Evolutionary conservation across 2,113 vertebrate species (phyloP), one percentile per base, ranked within the genome.

Genomic region (Nibea albiflora): DNA sequence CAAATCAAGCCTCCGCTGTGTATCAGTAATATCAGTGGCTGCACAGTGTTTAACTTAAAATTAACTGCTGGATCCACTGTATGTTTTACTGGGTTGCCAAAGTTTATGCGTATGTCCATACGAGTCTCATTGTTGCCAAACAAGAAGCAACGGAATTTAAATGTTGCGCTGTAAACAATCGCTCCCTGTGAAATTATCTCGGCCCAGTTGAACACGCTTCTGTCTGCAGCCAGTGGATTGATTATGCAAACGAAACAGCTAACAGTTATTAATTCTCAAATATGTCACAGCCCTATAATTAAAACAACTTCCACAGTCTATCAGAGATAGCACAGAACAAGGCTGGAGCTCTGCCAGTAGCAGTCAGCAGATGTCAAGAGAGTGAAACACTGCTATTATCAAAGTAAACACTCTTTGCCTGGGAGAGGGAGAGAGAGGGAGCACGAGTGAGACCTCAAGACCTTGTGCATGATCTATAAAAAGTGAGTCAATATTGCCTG

Each of bases 401-500:
- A 88, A 80, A 82, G 73, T 77, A 84, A 85, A 85, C 69, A 64
- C 67, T 62, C 73, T 53, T 49, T 65, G 73, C 77, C 52, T 31
- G 70, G 78, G 63, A 17, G 42, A 11, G 67, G 49, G 24, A 22
- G 62, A 35, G 17, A 57, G 61, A 58, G 22, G 50, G 49, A 68
- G 39, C 15, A 35, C n/a, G 68, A 78, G 58, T 39, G 52, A 74
- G 73, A 74, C 66, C 62, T 62, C 31, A 56, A 78, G 73, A 78
- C 57, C 31, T 57, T 71, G 58, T 72, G 57, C 42, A 31, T 73
- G 65, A 77, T 87, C 72, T 87, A 72, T 87, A 70, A 85, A 87
- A 86, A 89, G 39, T 69, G 22, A 69, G 80, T 82, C 89, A 82
- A 71, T 87, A 82, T 80, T 67, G 62, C 80, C 76, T 31, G 22